Base-by-base conservation (phyloP, 2,797 vertebrate species). In the Acestrorhynchus altus region DNA sequence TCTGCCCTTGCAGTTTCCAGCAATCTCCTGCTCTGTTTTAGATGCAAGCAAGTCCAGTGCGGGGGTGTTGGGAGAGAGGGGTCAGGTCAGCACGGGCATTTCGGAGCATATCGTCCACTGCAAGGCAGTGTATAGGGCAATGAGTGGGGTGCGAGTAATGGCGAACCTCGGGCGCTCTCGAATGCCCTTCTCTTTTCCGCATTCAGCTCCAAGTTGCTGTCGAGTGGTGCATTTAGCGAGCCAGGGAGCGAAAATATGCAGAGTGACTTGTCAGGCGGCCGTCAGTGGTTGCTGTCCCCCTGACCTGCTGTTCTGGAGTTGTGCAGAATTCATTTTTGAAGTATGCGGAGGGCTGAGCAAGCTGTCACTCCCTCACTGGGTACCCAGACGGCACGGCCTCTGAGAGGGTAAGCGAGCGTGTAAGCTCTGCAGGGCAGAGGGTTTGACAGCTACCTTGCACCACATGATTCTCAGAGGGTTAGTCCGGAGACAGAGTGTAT, bases 361-460 rank as follows among this genome's bases (percentile, higher is more conserved):
- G 63, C 59, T 64, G 61, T 77, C 70, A 69, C 61, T 72, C 52
- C 8, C 54, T 46, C 49, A 46, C 57, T 31, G 1, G 24, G 46
- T 42, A 66, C 56, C 67, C 54, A 76, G 79, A 56, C 54, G 46
- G 46, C 47, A 46, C 46, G 12, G 28, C 44, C 63, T 68, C 31
- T 10, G 31, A 8, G n/a, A 51, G 40, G 4, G n/a, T 35, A 16
- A 63, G 65, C 5, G 8, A 13, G 35, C 42, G 40, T 7, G n/a
- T 35, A 28, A 24, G 26, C 35, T 60, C 28, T 64, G 39, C n/a
- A 10, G 39, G 44, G 56, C 44, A 54, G 47, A 24, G 51, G 61
- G 56, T 78, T 44, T 81, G 79, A 83, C 77, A 51, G 72, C 67
- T 72, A 70, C 54, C 72, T 69, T 75, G 49, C 65, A 52, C 52